These are phyloP conservation scores for Merluccius polli DNA, from an alignment of 2,797 vertebrate species.

Conservation along the genomic window DNA sequence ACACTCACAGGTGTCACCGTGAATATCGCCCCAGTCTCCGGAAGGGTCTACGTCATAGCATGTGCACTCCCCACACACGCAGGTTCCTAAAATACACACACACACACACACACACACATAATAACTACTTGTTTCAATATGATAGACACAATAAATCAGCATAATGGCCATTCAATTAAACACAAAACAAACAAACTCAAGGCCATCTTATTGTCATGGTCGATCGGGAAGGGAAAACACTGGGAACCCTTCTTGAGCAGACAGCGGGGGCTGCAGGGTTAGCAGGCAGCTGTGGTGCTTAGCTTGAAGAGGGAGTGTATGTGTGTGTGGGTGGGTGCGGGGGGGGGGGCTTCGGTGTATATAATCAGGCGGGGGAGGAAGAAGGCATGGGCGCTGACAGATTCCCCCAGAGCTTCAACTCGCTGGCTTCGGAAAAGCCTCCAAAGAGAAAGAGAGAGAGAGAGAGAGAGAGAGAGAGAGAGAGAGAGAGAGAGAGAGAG, in stretches of 20 bases:
- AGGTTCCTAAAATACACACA: constrained; percentile 76
- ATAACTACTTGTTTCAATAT: background rate
- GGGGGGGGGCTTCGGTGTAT: background rate
- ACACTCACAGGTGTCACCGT: constrained; percentile 93
- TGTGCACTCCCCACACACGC: constrained; percentile 92
- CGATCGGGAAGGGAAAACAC: background rate
- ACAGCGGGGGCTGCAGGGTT: constrained; percentile 7
- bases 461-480: no score
- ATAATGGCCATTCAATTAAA: background rate
- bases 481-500: no score
- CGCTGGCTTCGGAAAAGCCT: constrained; percentile 17
- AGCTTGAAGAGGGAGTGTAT: constrained; percentile 11
- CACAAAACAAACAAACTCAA: constrained; percentile 1
- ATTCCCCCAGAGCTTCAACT: constrained; percentile 24
- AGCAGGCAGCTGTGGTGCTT: constrained; percentile 21
- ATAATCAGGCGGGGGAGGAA: constrained; percentile 20
- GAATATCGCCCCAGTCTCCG: constrained; percentile 97
- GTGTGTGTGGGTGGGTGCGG: no score
- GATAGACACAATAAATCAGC: background rate
- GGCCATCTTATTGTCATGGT: background rate
- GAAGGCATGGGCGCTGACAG: background rate
- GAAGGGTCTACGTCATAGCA: constrained; percentile 97
- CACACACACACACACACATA: background rate
- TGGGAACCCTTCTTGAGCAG: background rate
- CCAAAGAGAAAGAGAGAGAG: no score